Conservation (phyloP, 2,113 vertebrate genomes). For the Cyanoliseus patagonus region DNA sequence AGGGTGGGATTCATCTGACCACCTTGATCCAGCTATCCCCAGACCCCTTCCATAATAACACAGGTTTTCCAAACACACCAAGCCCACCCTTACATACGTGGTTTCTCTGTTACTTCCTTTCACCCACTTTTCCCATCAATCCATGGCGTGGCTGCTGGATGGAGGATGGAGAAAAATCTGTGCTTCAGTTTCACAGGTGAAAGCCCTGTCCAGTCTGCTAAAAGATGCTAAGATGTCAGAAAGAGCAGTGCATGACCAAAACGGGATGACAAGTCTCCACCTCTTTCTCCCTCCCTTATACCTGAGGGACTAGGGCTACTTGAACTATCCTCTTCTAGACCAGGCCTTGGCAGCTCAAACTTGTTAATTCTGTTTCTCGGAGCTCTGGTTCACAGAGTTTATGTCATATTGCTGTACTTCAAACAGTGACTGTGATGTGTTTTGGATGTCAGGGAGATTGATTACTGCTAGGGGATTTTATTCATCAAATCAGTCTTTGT, state of each 20-base stretch:
- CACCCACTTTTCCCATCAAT: rapidly evolving
- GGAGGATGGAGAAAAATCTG: not conserved
- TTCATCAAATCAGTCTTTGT: not conserved
- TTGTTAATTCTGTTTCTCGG: not conserved
- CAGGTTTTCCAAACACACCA: not conserved
- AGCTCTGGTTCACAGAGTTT: not conserved
- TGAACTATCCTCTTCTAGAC: not conserved
- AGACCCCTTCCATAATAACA: not conserved
- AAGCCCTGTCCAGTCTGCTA: not conserved
- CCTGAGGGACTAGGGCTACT: not conserved
- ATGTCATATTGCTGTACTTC: not conserved
- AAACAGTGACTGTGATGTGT: not conserved
- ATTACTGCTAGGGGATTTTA: not conserved
- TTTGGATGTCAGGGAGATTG: not conserved
- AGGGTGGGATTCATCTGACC: not conserved
- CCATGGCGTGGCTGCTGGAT: not conserved
- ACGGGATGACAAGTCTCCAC: not conserved
- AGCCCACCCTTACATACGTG: not conserved
- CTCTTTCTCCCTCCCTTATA: not conserved
- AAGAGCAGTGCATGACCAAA: not conserved
- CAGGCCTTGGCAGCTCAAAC: not conserved
- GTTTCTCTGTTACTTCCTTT: not conserved
- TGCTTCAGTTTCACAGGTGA: not conserved
- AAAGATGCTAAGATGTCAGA: not conserved
- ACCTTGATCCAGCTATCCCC: not conserved